Evolutionary conservation across 2,797 vertebrate genomes (phyloP).

Genomic region (Pogoniulus pusillus): DNA sequence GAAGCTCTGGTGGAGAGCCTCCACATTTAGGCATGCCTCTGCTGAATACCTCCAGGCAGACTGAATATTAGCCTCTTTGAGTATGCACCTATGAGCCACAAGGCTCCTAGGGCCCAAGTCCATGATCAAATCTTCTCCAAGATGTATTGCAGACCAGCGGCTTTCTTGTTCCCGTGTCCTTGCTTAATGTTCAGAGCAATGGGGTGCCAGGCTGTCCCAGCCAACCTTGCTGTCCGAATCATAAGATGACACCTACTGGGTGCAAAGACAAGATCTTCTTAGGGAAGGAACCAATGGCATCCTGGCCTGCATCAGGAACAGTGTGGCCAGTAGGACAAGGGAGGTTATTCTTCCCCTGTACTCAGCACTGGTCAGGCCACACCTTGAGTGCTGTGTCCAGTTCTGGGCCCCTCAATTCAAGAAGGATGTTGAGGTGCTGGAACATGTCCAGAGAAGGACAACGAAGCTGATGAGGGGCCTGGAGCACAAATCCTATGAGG

Average conservation of each 20-base stretch:
- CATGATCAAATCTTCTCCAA: background rate
- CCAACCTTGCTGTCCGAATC: background rate
- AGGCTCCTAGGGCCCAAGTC: background rate
- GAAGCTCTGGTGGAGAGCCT: rapidly evolving
- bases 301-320: too few species aligned
- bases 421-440: too few species aligned
- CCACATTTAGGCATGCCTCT: background rate
- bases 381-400: too few species aligned
- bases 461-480: too few species aligned
- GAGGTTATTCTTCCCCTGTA: too few species aligned
- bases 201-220: background rate
- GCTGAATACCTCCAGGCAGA: background rate
- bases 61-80: background rate
- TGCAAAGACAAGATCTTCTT: background rate
- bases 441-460: too few species aligned
- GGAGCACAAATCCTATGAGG: too few species aligned
- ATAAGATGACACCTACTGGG: background rate
- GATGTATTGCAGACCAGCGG: background rate
- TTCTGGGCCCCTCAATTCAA: too few species aligned
- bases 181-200: rapidly evolving
- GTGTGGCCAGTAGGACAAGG: too few species aligned
- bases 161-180: background rate
- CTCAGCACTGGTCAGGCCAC: too few species aligned
- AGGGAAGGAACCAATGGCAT: too few species aligned
- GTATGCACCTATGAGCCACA: background rate